phyloP scores from a whole-genome alignment of 1,140 invertebrate species.

The Drosophila watanabei region DNA sequence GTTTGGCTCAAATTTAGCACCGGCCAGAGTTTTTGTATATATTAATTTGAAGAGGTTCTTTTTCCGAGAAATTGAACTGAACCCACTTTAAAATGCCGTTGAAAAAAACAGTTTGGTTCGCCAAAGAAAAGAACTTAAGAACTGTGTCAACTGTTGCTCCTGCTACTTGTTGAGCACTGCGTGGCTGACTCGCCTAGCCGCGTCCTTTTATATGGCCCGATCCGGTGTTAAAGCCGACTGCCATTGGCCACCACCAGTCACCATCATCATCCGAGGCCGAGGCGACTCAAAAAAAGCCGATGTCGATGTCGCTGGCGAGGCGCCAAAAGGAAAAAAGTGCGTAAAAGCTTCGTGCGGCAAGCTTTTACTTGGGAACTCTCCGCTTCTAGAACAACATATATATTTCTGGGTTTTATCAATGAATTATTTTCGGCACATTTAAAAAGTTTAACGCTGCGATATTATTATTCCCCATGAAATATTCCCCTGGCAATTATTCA shows the following conservation, averaged over 20 bases:
- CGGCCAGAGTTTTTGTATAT: background rate
- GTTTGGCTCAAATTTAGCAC: slow-evolving; percentile 1
- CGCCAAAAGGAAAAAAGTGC: slow-evolving; percentile 54
- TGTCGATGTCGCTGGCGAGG: slow-evolving; percentile 13
- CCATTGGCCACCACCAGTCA: slow-evolving; percentile 8
- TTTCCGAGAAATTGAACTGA: background rate
- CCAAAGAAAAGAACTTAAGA: background rate
- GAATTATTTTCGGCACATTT: slow-evolving; percentile 74
- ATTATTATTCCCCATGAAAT: slow-evolving; percentile 51
- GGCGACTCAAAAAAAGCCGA: slow-evolving; percentile 17
- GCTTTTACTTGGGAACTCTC: slow-evolving; percentile 40
- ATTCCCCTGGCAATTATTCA: slow-evolving; percentile 67
- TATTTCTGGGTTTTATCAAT: slow-evolving; percentile 63
- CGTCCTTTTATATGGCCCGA: slow-evolving; percentile 73
- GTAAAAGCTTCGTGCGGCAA: slow-evolving; percentile 67
- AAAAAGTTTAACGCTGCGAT: slow-evolving; percentile 49
- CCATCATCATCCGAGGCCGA: slow-evolving; percentile 22
- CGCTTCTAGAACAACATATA: background rate
- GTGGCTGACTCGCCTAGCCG: slow-evolving; percentile 62
- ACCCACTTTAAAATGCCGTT: slow-evolving; percentile 45
- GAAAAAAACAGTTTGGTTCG: slow-evolving; percentile 18
- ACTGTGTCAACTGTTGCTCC: slow-evolving; percentile 73
- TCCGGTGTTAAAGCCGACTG: slow-evolving; percentile 18
- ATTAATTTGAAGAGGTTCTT: background rate
- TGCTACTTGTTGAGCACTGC: slow-evolving; percentile 83